Conservation (phyloP, 1,140 invertebrate species). For the Diorhabda carinulata region DNA sequence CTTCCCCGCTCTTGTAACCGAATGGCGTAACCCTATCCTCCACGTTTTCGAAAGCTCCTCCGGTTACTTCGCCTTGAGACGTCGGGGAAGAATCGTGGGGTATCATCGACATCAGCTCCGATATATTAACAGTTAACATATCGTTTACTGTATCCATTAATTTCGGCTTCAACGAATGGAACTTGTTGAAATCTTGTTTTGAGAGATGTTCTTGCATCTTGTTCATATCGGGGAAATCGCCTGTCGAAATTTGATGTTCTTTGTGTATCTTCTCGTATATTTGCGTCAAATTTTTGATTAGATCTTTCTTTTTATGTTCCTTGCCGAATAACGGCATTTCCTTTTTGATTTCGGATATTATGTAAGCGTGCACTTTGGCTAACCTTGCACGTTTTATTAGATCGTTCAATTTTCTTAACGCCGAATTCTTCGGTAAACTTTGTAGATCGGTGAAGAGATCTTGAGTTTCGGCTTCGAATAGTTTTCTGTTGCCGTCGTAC, state of each 20-base stretch:
- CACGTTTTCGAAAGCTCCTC: conserved; percentile 85
- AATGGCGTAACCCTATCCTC: conserved; percentile 88
- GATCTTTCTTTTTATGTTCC: conserved; percentile 76
- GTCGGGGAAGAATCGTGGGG: conserved; percentile 53
- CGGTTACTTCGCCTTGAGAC: conserved; percentile 47
- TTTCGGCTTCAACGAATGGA: conserved; percentile 64
- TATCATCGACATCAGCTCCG: conserved; percentile 67
- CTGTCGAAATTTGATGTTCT: conserved; percentile 66
- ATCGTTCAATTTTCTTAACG: conserved; percentile 75
- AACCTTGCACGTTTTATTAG: conserved; percentile 72
- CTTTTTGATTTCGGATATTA: conserved; percentile 67
- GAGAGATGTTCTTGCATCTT: conserved; percentile 73
- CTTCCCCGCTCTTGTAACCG: conserved; percentile 92
- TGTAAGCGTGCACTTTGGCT: conserved; percentile 81
- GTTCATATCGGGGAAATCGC: conserved; percentile 73
- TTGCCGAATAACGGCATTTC: conserved; percentile 68
- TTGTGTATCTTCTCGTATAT: conserved; percentile 69
- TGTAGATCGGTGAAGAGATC: conserved; percentile 73
- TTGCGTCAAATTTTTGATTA: conserved; percentile 72
- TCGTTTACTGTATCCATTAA: conserved; percentile 68
- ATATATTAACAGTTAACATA: conserved; percentile 74
- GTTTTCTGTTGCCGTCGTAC: conserved; percentile 54
- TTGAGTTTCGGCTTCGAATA: conserved; percentile 74
- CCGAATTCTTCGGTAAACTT: conserved; percentile 70
- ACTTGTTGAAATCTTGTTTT: conserved; percentile 76